Evolutionary conservation across 1,140 invertebrate species (phyloP).

Genomic region (Acyrthosiphon pisum): DNA sequence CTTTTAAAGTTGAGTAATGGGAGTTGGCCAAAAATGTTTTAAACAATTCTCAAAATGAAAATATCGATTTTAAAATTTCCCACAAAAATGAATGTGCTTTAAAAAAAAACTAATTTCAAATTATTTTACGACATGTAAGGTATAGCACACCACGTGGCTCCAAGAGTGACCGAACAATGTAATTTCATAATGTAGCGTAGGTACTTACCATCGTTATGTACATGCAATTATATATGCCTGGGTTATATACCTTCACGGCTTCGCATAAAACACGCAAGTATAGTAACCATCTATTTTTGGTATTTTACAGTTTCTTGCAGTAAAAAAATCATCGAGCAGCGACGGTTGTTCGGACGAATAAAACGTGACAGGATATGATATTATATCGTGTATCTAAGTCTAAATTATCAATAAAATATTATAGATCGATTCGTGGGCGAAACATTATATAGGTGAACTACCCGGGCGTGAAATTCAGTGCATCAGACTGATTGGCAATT

Average conservation of each 20-base stretch:
- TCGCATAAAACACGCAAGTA: neutral
- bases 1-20: neutral
- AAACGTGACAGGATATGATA: neutral
- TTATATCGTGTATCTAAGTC: neutral
- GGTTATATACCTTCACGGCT: neutral
- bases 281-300: neutral
- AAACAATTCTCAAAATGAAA: neutral
- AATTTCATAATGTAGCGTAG: neutral
- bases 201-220: neutral
- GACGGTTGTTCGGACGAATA: neutral
- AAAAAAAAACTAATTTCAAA: neutral
- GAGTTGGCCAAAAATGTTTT: neutral
- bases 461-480: neutral
- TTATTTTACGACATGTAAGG: neutral
- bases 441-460: neutral
- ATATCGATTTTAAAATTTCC: neutral
- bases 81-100: neutral
- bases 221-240: neutral
- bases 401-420: neutral
- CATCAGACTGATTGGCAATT: conserved; percentile 29
- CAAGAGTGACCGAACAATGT: neutral
- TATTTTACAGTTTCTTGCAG: neutral
- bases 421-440: neutral
- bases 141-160: neutral
- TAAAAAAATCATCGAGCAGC: neutral